These are phyloP conservation scores for Catagonus wagneri DNA, from an alignment of 2,113 vertebrate species.

Conservation along the genomic window DNA sequence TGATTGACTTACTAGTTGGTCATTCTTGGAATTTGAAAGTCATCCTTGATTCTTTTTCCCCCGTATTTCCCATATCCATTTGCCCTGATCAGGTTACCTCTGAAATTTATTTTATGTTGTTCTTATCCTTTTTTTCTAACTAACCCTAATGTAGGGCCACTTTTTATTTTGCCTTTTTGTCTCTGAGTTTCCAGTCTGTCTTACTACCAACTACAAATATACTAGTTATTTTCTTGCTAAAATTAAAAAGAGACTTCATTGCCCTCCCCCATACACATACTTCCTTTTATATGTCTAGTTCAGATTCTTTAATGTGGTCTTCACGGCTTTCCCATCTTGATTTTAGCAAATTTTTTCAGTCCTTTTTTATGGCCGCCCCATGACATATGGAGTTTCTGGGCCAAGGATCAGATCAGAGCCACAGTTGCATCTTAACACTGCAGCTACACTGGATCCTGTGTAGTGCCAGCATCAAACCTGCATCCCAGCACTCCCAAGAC, in stretches of 20 bases:
- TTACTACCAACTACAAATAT: slow-evolving; percentile 5
- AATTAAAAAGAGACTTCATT: not conserved
- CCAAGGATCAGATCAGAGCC: no score
- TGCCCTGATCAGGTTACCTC: not conserved
- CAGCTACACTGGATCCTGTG: no score
- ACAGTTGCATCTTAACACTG: no score
- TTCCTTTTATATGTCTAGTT: not conserved
- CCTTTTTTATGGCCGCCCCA: not conserved
- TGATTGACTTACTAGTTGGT: not conserved
- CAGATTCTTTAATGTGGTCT: not conserved
- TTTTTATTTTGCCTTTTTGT: slow-evolving; percentile 1
- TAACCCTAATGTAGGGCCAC: not conserved
- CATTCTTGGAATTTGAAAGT: slow-evolving; percentile 47
- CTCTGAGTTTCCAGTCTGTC: not conserved
- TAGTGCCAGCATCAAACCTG: no score
- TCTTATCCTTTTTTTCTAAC: not conserved
- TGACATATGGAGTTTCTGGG: no score
- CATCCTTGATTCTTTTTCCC: not conserved
- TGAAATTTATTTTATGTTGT: slow-evolving; percentile 4
- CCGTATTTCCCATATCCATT: not conserved
- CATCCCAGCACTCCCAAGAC: no score
- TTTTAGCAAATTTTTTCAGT: not conserved
- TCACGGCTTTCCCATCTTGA: not conserved
- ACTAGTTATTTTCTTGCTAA: not conserved
- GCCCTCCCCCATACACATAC: not conserved